Evolutionary conservation across 35 echinoderm and acorn worm species (phyloP).

Genomic region (Ptychodera flava): DNA sequence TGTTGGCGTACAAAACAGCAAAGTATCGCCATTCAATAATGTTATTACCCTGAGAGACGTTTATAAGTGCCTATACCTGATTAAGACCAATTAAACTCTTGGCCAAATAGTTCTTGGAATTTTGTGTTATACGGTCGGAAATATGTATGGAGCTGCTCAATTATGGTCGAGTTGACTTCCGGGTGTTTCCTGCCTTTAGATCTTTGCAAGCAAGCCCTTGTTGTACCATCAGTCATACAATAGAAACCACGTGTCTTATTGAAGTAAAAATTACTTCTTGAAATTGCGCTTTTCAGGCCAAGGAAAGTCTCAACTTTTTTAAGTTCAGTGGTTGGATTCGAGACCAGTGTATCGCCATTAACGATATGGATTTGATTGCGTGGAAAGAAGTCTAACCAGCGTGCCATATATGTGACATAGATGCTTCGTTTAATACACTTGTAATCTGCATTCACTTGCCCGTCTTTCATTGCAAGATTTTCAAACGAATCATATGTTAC

Average conservation of each 20-base stretch:
- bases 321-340: constrained; percentile 72
- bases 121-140: constrained; percentile 68
- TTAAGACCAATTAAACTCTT: constrained; percentile 62
- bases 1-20: too few species aligned
- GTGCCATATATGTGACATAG: constrained; percentile 50
- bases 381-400: constrained; percentile 72
- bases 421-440: constrained; percentile 80
- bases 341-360: constrained; percentile 77
- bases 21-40: too few species aligned
- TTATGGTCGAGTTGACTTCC: constrained; percentile 44
- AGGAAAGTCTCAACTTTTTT: constrained; percentile 84
- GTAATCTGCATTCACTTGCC: constrained; percentile 61
- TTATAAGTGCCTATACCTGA: too few species aligned
- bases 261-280: constrained; percentile 52
- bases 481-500: constrained; percentile 29
- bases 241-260: constrained; percentile 89
- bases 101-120: constrained; percentile 67
- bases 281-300: constrained; percentile 47
- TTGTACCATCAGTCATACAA: constrained; percentile 51
- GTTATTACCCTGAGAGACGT: too few species aligned
- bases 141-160: constrained; percentile 58
- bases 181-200: constrained; percentile 84
- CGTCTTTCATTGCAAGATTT: constrained; percentile 43
- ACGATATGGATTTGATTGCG: constrained; percentile 73
- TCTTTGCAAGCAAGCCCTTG: constrained; percentile 56